A percentile compares a stretch with the other conserved stretches of the same genome.
Conservation (phyloP, 1,140 invertebrate genomes). For the Drosophila bipectinata region DNA sequence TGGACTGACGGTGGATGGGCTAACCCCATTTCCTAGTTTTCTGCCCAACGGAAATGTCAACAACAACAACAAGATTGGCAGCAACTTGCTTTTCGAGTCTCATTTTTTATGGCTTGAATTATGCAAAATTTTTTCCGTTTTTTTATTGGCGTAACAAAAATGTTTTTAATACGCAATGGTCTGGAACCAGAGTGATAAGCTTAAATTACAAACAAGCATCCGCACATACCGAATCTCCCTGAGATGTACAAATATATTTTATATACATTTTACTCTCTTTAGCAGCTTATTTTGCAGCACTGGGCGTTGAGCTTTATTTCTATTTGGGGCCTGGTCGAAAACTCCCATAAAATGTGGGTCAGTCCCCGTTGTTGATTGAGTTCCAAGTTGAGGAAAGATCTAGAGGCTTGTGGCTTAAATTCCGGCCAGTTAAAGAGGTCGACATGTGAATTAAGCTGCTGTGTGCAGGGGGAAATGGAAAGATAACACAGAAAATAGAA, state of each 20-base stretch:
- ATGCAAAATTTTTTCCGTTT: constrained; percentile 74
- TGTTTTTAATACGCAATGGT: constrained; percentile 82
- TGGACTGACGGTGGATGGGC: constrained; percentile 7
- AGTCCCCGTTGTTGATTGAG: constrained; percentile 68
- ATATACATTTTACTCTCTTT: constrained; percentile 10
- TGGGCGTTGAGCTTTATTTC: constrained; percentile 47
- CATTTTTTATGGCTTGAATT: constrained; percentile 70
- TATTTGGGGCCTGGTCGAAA: constrained; percentile 56
- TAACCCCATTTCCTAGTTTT: constrained; percentile 78
- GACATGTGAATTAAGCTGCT: constrained; percentile 51
- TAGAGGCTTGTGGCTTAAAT: constrained; percentile 23
- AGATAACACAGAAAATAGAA: constrained; percentile 18
- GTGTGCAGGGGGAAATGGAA: constrained; percentile 28
- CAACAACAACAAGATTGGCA: constrained; percentile 58
- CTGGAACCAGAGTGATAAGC: constrained; percentile 80
- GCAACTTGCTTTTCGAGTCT: constrained; percentile 30
- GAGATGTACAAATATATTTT: constrained; percentile 14
- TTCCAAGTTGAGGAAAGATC: constrained; percentile 33
- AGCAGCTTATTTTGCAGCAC: constrained; percentile 45
- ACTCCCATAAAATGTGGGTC: constrained; percentile 73
- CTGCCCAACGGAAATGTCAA: constrained; percentile 63
- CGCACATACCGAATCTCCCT: not conserved
- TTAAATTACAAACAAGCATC: constrained; percentile 55
- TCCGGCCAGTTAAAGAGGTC: constrained; percentile 27
- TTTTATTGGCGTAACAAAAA: constrained; percentile 82